Conservation (phyloP, 2,888 invertebrate species). For the Smittia aterrima region DNA sequence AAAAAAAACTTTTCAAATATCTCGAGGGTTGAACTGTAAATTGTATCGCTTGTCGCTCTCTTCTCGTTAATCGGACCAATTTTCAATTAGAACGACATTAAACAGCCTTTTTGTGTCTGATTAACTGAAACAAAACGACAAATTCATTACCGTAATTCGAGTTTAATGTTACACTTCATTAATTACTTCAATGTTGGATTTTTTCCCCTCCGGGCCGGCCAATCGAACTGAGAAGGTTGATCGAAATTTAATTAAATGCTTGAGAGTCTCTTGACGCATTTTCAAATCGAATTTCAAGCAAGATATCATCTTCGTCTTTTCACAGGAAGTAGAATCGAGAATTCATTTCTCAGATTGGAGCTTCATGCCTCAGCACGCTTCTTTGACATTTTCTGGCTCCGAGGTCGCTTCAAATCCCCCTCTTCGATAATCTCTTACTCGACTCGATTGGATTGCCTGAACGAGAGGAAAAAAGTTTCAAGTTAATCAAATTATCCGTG, state of each 20-base stretch:
- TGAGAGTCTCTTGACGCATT: background rate
- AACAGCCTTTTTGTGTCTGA: no score
- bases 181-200: slow-evolving; percentile 10
- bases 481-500: slow-evolving; percentile 3
- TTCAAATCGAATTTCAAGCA: background rate
- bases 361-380: background rate
- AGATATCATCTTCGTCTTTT: background rate
- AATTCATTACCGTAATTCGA: slow-evolving; percentile 22
- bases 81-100: no score
- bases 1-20: no score
- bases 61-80: no score
- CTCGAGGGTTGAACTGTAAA: no score
- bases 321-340: background rate
- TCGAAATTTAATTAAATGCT: background rate
- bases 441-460: background rate
- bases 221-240: background rate
- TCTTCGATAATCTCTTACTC: background rate
- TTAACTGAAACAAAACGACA: background rate
- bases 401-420: background rate
- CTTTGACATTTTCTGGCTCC: background rate
- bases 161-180: slow-evolving; percentile 25
- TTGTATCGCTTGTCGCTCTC: no score
- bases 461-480: background rate
- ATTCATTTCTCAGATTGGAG: background rate
- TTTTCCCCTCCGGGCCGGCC: background rate